Base-by-base conservation (phyloP, 2,888 invertebrate species). In the Ochropleura leucogaster region DNA sequence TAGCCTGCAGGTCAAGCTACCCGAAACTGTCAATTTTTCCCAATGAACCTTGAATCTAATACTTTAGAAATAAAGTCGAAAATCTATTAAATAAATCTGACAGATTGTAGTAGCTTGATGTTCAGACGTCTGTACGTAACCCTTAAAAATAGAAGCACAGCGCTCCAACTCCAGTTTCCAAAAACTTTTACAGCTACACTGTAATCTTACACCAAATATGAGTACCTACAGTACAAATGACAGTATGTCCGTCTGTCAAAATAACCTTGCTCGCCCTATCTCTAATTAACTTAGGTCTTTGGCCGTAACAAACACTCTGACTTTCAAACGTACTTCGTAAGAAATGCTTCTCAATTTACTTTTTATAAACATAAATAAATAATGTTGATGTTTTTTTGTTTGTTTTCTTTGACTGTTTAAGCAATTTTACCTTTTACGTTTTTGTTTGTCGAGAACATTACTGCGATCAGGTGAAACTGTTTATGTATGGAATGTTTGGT, bases 311-410 rank as follows among this genome's bases (percentile, higher is more conserved):
- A 89, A 91, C 91, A 89, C 64, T 89, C 90, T 95, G 96, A 95
- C 96, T 94, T 96, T 95, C 94, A 95, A 95, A 95, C 86, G 95
- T 87, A 90, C 94, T 88, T 89, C 89, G 87, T 90, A 92, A 92
- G 94, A 95, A 95, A 93, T 91, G 91, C 92, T 93, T 94, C 92
- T 92, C 93, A 87, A 89, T 93, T 92, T 91, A 90, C 92, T 93
- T 94, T 93, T 94, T 94, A 91, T 91, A 74, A 68, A 72, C 80
- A 87, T 80, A 78, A 72, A 85, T 85, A 30, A 30, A 30, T 30
- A 30, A 30, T 80, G 79, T 78, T 62, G 70, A 18, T 16, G 70
- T 75, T 82, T 79, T 84, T 67, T 84, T 83, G 65, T 67, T 84
- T 83, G 65, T 85, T 84, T 82, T 74, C 77, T 67, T 77, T 68